Evolutionary conservation across 1,140 invertebrate species (phyloP), one percentile per base, ranked within the genome.

Genomic region (Ptiloglossa arizonensis): DNA sequence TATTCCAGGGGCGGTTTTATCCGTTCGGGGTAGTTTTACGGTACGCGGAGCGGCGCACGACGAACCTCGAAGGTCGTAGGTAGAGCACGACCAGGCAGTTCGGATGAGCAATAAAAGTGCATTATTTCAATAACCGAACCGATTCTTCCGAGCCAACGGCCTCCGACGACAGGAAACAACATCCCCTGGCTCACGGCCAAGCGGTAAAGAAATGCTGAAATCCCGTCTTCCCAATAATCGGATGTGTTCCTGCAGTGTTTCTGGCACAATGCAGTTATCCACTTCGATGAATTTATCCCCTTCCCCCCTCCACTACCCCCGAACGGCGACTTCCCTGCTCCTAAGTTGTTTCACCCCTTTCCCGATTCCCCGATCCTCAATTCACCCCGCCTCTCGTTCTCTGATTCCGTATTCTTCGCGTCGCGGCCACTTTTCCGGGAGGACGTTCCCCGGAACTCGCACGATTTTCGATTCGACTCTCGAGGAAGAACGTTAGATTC

Each of bases 51-150:
- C n/a, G n/a, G n/a, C n/a, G n/a, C n/a, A n/a, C n/a, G n/a, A n/a
- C 59, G 74, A 73, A 50, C 29, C 32, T 38, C 52, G 32, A 52
- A 57, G 70, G 59, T 69, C 52, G 48, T 69, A 75, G 11, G 50
- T 24, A 38, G 27, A n/a, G 56, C 11, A 17, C 13, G 27, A n/a
- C 17, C n/a, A n/a, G 32, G 27, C 41, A 57, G 59, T 62, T 46
- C 57, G 62, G 76, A 82, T 67, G 76, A 88, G 83, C 83, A 90
- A 91, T 91, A 91, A 91, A 90, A 88, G 84, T 89, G 85, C 87
- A 92, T 91, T 90, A 91, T 90, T 90, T 91, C 89, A 91, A 91
- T 91, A 91, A 91, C 87, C 86, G 80, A 89, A 87, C 79, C 87
- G 87, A 91, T 91, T 91, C 86, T 92, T 91, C 87, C 87, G 79